Base-by-base conservation (phyloP, 2,888 invertebrate genomes). In the Lochmaea capreae region DNA sequence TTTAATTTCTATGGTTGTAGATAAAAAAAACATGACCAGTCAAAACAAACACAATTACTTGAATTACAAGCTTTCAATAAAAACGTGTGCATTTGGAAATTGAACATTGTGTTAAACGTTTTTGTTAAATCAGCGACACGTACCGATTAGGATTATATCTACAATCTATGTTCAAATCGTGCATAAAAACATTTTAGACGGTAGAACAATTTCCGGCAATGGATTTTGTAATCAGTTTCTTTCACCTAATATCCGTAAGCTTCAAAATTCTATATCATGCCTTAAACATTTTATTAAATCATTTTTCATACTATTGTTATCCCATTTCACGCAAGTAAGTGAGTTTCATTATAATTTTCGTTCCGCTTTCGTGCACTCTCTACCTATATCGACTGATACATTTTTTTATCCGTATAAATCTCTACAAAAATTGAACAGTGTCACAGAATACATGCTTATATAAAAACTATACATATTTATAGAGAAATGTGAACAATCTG, bases 31-130 rank as follows among this genome's bases (percentile, higher is more conserved):
- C 67, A 67, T 67, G 67, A 67, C 67, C 54, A 59, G 43, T 59
- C 67, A 61, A 67, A 67, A 67, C 67, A 67, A 67, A 67, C 59
- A 67, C 18, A 67, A 59, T 46, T 59, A 67, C n/a, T 12, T 39
- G 39, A 61, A 67, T 67, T 61, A 49, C 49, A 67, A 46, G 67
- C 43, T 67, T 59, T 46, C 14, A 43, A 52, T 59, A 59, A 61
- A 67, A 59, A 46, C 59, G 59, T 67, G 67, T 26, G 59, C 26
- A 42, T 49, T 67, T 46, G 26, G 16, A 59, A 61, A 59, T 22
- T 59, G 26, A 59, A 46, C 46, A n/a, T 46, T 26, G 43, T 26
- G 46, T 46, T 33, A 6, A 33, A 8, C 33, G 8, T 8, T 33
- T 33, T 33, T 62, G 10, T 33, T 62, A 33, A 62, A 39, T 62